These are phyloP conservation scores for Acanthosepion lycidas DNA, from an alignment of 2,888 invertebrate species.

Conservation along the genomic window DNA sequence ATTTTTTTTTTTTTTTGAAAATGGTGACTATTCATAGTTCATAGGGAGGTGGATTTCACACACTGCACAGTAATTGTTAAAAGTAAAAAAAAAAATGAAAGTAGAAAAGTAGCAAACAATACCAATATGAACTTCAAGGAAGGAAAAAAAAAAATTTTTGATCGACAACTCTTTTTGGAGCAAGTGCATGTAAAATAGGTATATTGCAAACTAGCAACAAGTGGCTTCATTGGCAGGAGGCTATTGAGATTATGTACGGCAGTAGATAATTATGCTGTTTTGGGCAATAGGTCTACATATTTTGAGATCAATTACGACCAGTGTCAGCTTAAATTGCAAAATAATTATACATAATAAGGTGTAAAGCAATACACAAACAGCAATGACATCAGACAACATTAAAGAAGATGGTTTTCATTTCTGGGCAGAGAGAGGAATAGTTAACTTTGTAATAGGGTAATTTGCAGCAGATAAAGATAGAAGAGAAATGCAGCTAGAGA, in stretches of 20 bases:
- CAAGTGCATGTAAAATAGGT: neutral
- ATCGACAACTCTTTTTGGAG: too few species aligned
- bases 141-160: too few species aligned
- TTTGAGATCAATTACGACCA: neutral
- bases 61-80: too few species aligned
- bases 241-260: neutral
- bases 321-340: constrained; percentile 10
- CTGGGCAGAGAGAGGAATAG: neutral
- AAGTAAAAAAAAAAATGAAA: too few species aligned
- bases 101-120: too few species aligned
- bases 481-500: neutral
- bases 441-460: neutral
- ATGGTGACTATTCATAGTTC: too few species aligned
- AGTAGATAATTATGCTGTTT: neutral
- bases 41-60: too few species aligned
- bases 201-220: neutral
- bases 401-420: neutral
- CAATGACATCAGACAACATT: neutral
- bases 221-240: neutral
- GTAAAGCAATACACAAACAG: neutral
- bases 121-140: too few species aligned
- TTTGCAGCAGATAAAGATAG: neutral
- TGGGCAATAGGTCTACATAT: neutral
- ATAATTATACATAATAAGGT: neutral
- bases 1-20: too few species aligned